Evolutionary conservation across 2,113 vertebrate genomes (phyloP), one percentile per base, ranked within the genome.

Genomic region (Colaptes auratus): DNA sequence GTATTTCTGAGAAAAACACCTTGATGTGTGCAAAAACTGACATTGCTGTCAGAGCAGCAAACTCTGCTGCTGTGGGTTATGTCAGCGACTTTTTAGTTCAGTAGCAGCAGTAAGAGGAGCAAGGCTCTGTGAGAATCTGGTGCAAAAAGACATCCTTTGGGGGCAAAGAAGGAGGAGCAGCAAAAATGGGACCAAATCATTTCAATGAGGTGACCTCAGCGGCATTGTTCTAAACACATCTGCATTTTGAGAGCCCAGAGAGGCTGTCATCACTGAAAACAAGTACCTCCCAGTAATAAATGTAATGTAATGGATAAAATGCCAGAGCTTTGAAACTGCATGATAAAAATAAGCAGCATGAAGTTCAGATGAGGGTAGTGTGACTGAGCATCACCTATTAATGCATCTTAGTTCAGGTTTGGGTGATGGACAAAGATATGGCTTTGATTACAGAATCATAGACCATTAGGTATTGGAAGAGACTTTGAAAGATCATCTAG

Each of bases 281-380:
- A 86, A 82, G 24, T 65, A 46, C n/a, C 30, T 84, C 18, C 35
- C 63, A 33, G 12, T 21, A 3, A 50, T 15, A 61, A 85, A 50
- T 59, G 65, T 74, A 70, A 48, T 92, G 84, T 73, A 73, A 50
- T 75, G 39, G 52, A 48, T 42, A 58, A 82, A 90, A 79, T 74
- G 13, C 4, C 9, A 39, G 53, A 71, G 16, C 19, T 79, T 88
- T 56, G 33, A 84, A 70, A 44, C 64, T 35, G 23, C 27, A 11
- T 80, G 35, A 50, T 36, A 42, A 52, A 44, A 90, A 69, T 48
- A 78, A 86, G 31, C 11, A 82, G 15, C 35, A 33, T 0, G 0
- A 82, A 52, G 31, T 64, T 89, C 67, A 71, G 25, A 33, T 64
- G 44, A 72, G 65, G 15, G 69, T 28, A 53, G 13, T 52, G 58